Evolutionary conservation across 1,140 invertebrate species (phyloP).

Genomic region (Drosophila melanica): DNA sequence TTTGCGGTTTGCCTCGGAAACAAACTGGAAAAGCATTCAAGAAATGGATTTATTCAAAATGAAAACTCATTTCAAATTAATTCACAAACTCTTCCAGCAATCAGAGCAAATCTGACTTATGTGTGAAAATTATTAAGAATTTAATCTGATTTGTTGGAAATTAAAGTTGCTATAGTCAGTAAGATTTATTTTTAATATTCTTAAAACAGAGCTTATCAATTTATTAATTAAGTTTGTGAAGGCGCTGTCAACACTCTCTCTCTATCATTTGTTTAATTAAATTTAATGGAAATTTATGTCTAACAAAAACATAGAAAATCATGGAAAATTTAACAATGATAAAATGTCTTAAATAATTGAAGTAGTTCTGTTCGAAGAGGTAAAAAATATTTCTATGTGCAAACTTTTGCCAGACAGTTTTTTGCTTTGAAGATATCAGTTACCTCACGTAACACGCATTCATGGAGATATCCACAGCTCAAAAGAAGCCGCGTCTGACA

Average conservation of each 20-base stretch:
- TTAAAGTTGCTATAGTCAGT: too few species aligned
- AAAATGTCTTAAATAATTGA: too few species aligned
- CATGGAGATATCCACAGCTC: background rate
- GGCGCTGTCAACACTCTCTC: too few species aligned
- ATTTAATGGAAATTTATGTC: too few species aligned
- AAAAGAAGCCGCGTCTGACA: background rate
- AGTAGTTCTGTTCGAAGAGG: background rate
- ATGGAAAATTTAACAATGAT: too few species aligned
- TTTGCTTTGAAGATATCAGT: background rate
- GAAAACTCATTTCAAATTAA: constrained; percentile 24
- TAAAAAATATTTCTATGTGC: background rate
- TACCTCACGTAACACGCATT: background rate
- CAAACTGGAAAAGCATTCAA: constrained; percentile 35
- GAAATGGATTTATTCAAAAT: constrained; percentile 22
- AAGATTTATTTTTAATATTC: background rate
- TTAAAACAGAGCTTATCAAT: background rate
- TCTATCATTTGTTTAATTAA: too few species aligned
- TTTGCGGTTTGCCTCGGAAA: constrained; percentile 42
- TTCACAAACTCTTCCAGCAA: constrained; percentile 23
- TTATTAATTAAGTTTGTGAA: too few species aligned
- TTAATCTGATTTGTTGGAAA: background rate
- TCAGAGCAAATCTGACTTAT: background rate
- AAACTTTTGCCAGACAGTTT: background rate
- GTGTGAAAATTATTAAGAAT: background rate
- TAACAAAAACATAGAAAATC: too few species aligned